These are phyloP conservation scores for Gryllus bimaculatus DNA, from an alignment of 1,140 invertebrate genomes.

Conservation along the genomic window DNA sequence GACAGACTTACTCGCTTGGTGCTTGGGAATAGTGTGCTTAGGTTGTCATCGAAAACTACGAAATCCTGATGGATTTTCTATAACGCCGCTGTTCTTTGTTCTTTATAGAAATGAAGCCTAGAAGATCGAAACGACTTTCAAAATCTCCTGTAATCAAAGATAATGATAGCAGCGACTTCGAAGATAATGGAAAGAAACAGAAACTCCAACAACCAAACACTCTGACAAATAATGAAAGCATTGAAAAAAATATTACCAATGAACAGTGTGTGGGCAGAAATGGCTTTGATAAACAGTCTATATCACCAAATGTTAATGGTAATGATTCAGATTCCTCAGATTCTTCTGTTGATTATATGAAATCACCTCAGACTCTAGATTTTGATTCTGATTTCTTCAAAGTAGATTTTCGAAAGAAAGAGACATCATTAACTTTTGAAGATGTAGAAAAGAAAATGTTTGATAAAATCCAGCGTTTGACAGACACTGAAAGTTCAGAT, in stretches of 20 bases:
- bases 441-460: constrained; percentile 32
- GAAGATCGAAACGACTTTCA: not conserved
- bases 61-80: too few relatives aligned
- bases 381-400: constrained; percentile 18
- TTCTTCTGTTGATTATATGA: constrained; percentile 15
- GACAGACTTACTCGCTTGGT: too few relatives aligned
- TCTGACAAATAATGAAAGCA: not conserved
- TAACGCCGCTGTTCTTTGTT: too few relatives aligned
- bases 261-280: not conserved
- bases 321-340: constrained; percentile 13
- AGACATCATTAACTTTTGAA: constrained; percentile 26
- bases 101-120: not conserved
- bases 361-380: constrained; percentile 1
- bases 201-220: not conserved
- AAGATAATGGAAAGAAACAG: not conserved
- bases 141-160: not conserved
- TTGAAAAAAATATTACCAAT: not conserved
- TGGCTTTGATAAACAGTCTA: not conserved
- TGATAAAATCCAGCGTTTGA: constrained; percentile 24
- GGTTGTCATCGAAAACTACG: too few relatives aligned
- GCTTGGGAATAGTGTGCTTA: too few relatives aligned
- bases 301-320: not conserved
- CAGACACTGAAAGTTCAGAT: constrained; percentile 31
- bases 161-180: not conserved
- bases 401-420: constrained; percentile 13